Evolutionary conservation across 2,888 invertebrate species (phyloP).

Genomic region (Microchrysa polita): DNA sequence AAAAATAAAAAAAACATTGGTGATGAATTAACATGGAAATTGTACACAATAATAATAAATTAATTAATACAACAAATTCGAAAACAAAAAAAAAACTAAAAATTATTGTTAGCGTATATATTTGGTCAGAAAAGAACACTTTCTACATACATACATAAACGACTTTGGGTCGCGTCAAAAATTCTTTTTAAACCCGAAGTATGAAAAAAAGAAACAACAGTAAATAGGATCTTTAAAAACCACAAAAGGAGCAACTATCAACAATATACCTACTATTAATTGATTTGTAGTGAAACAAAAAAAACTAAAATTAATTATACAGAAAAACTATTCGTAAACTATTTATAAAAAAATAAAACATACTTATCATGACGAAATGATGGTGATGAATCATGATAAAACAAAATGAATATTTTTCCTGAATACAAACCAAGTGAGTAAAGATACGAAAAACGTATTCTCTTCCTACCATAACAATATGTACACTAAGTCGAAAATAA

Average conservation of each 20-base stretch:
- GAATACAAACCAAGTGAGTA: slow-evolving; percentile 1
- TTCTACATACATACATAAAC: not conserved
- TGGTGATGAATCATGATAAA: too few relatives aligned
- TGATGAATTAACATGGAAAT: not conserved
- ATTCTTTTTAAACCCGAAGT: slow-evolving; percentile 17
- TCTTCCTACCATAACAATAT: too few relatives aligned
- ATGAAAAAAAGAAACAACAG: not conserved
- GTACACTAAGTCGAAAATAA: not conserved
- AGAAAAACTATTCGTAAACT: slow-evolving; percentile 33
- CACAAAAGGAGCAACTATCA: not conserved
- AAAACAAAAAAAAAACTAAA: too few relatives aligned
- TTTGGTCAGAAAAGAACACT: not conserved
- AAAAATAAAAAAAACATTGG: not conserved
- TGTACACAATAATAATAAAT: not conserved
- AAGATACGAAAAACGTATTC: not conserved
- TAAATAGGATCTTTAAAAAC: too few relatives aligned
- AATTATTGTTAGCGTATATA: not conserved
- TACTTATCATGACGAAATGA: too few relatives aligned
- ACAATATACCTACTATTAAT: slow-evolving; percentile 7
- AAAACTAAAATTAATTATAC: not conserved
- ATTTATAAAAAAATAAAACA: slow-evolving; percentile 16
- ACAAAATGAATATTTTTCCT: slow-evolving; percentile 15
- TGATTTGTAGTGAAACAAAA: slow-evolving; percentile 1
- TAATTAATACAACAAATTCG: not conserved
- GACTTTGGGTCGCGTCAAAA: not conserved